These are phyloP conservation scores for Chironomus striatipennis DNA, from an alignment of 1,140 invertebrate genomes.

Conservation along the genomic window DNA sequence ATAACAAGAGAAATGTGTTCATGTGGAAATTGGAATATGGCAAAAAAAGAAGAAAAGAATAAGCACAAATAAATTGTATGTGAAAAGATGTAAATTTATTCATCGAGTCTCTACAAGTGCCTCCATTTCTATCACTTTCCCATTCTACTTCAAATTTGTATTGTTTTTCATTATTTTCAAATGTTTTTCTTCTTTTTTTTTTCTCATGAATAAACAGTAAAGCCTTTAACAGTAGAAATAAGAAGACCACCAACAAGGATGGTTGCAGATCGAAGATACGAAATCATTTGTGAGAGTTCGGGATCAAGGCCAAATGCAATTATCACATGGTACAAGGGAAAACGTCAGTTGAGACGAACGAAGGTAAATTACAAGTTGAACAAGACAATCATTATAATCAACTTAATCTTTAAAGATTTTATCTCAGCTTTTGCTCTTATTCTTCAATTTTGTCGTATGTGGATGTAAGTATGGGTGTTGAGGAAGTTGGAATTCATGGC, in stretches of 20 bases:
- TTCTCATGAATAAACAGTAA: slow-evolving; percentile 56
- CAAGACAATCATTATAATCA: slow-evolving; percentile 2
- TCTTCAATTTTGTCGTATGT: neutral
- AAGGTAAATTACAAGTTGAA: slow-evolving; percentile 46
- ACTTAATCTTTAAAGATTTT: slow-evolving; percentile 27
- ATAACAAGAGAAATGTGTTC: neutral
- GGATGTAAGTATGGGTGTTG: neutral
- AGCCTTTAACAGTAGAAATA: slow-evolving; percentile 67
- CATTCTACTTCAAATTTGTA: slow-evolving; percentile 4
- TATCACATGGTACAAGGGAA: slow-evolving; percentile 82
- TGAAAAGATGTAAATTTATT: neutral
- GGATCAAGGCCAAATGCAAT: slow-evolving; percentile 76
- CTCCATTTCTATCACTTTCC: too few species aligned
- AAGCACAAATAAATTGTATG: neutral
- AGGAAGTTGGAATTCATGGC: too few species aligned
- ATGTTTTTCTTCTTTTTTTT: too few species aligned
- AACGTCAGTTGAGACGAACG: slow-evolving; percentile 63
- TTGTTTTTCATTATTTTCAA: too few species aligned
- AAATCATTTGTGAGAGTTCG: slow-evolving; percentile 69
- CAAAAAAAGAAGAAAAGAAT: neutral
- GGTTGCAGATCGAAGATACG: slow-evolving; percentile 65
- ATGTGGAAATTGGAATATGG: neutral
- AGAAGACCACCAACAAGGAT: slow-evolving; percentile 51
- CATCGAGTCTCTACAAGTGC: neutral
- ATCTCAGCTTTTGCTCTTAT: neutral